Evolutionary conservation across 1,140 invertebrate species (phyloP).

Genomic region (Nixonia krombeini): DNA sequence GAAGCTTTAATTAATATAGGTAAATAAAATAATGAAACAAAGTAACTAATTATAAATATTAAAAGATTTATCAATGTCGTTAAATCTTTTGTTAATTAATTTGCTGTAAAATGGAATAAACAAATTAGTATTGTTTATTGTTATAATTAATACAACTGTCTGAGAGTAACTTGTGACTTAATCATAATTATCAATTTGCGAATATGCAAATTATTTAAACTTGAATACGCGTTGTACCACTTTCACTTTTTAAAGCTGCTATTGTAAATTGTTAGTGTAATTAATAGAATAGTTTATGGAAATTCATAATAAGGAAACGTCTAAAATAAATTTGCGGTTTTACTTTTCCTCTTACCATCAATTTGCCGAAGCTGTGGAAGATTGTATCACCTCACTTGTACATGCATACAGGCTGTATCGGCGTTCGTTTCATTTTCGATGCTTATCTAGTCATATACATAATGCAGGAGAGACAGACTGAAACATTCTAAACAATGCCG

Average conservation of each 20-base stretch:
- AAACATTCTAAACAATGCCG: conserved; percentile 30
- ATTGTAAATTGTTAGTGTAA: too few species aligned
- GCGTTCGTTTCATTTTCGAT: background rate
- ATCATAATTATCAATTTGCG: too few species aligned
- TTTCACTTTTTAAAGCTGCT: too few species aligned
- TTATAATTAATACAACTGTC: too few species aligned
- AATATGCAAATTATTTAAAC: too few species aligned
- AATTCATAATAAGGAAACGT: too few species aligned
- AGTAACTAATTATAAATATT: background rate
- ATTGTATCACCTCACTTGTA: conserved; percentile 9
- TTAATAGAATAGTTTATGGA: too few species aligned
- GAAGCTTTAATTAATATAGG: conserved; percentile 58
- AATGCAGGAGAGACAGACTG: conserved; percentile 23
- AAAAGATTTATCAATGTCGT: background rate
- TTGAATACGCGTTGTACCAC: too few species aligned
- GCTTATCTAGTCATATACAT: conserved; percentile 24
- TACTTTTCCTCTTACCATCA: too few species aligned
- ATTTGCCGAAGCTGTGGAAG: background rate
- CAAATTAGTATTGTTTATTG: too few species aligned
- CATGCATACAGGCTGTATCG: conserved; percentile 1
- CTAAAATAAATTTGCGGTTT: too few species aligned
- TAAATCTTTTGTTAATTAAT: conserved; percentile 1
- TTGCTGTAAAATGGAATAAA: conserved; percentile 1
- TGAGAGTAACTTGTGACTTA: too few species aligned
- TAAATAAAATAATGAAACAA: background rate